Conservation (phyloP, 2,113 vertebrate genomes). For the Mesoclemmys tuberculata region DNA sequence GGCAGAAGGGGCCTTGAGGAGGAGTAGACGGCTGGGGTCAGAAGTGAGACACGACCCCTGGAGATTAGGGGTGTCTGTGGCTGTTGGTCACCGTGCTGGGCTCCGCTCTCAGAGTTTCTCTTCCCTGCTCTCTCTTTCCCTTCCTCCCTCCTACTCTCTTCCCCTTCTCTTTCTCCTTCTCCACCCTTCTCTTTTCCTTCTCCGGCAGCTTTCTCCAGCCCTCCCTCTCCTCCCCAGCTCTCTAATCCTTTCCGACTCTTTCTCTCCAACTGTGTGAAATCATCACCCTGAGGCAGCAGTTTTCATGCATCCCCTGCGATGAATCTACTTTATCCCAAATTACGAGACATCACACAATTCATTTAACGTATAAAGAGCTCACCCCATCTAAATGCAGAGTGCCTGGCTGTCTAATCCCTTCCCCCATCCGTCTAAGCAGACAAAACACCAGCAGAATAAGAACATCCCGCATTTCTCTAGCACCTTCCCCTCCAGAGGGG, state of each 20-base stretch:
- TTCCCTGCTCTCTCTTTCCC: not conserved
- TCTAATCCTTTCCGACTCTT: not conserved
- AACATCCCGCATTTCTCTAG: constrained; percentile 13
- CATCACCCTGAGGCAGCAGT: not conserved
- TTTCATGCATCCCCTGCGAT: not conserved
- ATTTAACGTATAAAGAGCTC: not conserved
- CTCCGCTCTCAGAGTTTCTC: not conserved
- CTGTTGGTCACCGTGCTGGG: not conserved
- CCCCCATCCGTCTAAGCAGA: not conserved
- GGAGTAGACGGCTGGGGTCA: not conserved
- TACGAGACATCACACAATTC: not conserved
- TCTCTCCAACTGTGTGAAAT: not conserved
- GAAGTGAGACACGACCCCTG: not conserved
- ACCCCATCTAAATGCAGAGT: not conserved
- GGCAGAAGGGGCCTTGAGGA: not conserved
- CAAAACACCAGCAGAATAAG: constrained; percentile 13
- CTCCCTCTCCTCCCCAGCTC: not conserved
- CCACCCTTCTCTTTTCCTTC: no score
- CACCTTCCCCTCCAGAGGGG: not conserved
- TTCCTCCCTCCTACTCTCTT: not conserved
- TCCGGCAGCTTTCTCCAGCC: not conserved
- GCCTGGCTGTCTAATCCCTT: not conserved
- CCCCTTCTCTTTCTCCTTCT: not conserved
- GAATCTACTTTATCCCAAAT: constrained; percentile 33
- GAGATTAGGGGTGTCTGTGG: constrained; percentile 21